Conservation (phyloP, 2,888 invertebrate species). For the Amphipoea lucens region DNA sequence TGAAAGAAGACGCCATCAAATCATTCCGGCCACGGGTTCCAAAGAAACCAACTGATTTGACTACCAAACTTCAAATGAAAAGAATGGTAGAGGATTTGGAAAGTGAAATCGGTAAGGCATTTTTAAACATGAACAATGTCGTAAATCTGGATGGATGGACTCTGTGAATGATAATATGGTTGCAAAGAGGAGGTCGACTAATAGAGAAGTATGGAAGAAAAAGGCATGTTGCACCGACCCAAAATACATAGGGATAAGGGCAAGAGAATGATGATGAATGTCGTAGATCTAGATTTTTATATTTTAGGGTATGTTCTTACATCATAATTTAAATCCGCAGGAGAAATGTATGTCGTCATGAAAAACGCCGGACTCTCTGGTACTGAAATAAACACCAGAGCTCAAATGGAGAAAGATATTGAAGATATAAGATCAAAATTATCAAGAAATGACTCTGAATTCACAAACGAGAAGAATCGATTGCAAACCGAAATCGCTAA, state of each 20-base stretch:
- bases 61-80: conserved; percentile 93
- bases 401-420: conserved; percentile 87
- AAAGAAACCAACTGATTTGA: conserved; percentile 93
- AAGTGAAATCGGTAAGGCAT: conserved; percentile 93
- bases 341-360: conserved; percentile 91
- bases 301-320: background rate
- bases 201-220: background rate
- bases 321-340: conserved; percentile 73
- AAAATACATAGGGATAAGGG: background rate
- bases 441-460: conserved; percentile 86
- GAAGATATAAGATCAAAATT: conserved; percentile 89
- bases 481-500: conserved; percentile 88
- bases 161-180: background rate
- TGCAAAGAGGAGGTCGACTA: background rate
- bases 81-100: conserved; percentile 97
- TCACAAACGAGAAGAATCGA: conserved; percentile 88
- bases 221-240: no score
- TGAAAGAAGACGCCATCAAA: conserved; percentile 92
- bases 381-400: conserved; percentile 86
- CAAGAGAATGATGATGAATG: background rate
- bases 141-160: background rate
- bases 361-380: conserved; percentile 90
- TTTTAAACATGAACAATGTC: background rate
- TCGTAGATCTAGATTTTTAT: background rate
- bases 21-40: conserved; percentile 93